Conservation (phyloP, 2,797 vertebrate species). For the Lepidocolaptes lacrymiger region DNA sequence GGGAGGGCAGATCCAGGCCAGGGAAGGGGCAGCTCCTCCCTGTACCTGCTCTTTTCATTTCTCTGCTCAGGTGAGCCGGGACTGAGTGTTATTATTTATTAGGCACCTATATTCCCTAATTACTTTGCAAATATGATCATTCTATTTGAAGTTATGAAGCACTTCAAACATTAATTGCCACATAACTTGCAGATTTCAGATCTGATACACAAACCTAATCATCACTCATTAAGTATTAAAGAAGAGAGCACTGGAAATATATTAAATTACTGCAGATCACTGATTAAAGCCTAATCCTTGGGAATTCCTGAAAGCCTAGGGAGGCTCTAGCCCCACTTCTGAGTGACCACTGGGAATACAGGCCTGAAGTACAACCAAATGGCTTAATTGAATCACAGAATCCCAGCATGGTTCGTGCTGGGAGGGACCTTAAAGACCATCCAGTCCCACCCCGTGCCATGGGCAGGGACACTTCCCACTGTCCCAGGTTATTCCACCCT, state of each 20-base stretch:
- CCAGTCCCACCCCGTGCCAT: rapidly evolving
- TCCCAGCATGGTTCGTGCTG: neutral
- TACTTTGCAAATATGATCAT: slow-evolving; percentile 38
- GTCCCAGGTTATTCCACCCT: rapidly evolving
- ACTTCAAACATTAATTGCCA: slow-evolving; percentile 62
- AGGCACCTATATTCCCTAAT: slow-evolving; percentile 27
- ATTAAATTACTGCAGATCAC: slow-evolving; percentile 56
- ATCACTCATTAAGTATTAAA: slow-evolving; percentile 60
- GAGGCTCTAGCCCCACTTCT: neutral
- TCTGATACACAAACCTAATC: slow-evolving; percentile 40
- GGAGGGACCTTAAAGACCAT: neutral
- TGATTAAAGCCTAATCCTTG: slow-evolving; percentile 35
- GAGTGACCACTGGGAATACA: neutral
- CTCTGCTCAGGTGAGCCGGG: neutral
- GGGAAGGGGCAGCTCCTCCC: neutral
- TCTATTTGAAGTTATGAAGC: slow-evolving; percentile 44
- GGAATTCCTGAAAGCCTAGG: neutral
- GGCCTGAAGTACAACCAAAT: neutral
- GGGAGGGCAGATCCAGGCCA: neutral
- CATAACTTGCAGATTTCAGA: slow-evolving; percentile 32
- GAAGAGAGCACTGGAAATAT: slow-evolving; percentile 62
- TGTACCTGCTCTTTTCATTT: neutral
- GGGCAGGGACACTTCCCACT: neutral
- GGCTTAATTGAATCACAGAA: neutral
- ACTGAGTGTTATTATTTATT: slow-evolving; percentile 30